A percentile compares a stretch with the other conserved stretches of the same genome.
These are phyloP conservation scores for Cuculus canorus DNA, from an alignment of 2,797 vertebrate genomes.

Conservation along the genomic window DNA sequence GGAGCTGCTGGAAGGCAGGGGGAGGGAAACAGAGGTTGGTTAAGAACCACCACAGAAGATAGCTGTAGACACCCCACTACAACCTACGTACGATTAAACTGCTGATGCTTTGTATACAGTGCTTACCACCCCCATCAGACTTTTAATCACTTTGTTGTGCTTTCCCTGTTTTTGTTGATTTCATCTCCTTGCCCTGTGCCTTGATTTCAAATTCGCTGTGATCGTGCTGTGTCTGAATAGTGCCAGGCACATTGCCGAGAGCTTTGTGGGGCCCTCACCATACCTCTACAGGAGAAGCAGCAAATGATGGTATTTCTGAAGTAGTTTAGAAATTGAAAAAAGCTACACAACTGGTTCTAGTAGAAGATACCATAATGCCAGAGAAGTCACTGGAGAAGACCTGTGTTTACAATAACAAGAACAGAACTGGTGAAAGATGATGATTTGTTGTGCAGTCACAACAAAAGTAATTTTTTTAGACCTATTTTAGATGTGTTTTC, in stretches of 20 bases:
- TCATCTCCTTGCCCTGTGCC: not conserved
- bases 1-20: not conserved
- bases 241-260: not conserved
- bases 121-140: not conserved
- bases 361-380: not conserved
- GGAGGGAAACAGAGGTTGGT: not conserved
- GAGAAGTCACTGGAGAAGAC: not conserved
- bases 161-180: not conserved
- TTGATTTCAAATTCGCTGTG: not conserved
- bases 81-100: rapidly evolving
- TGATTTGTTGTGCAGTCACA: not conserved
- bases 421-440: not conserved
- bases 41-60: not conserved
- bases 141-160: not conserved
- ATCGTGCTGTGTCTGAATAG: not conserved
- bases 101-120: not conserved
- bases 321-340: not conserved
- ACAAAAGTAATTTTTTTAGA: not conserved
- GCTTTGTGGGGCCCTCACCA: rapidly evolving
- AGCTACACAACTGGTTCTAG: not conserved
- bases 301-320: not conserved
- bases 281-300: rapidly evolving
- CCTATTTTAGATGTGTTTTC: not conserved
- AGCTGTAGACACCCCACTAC: not conserved
- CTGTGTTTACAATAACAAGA: not conserved